phyloP scores from a whole-genome alignment of 2,888 invertebrate species.

The Tinea pellionella region DNA sequence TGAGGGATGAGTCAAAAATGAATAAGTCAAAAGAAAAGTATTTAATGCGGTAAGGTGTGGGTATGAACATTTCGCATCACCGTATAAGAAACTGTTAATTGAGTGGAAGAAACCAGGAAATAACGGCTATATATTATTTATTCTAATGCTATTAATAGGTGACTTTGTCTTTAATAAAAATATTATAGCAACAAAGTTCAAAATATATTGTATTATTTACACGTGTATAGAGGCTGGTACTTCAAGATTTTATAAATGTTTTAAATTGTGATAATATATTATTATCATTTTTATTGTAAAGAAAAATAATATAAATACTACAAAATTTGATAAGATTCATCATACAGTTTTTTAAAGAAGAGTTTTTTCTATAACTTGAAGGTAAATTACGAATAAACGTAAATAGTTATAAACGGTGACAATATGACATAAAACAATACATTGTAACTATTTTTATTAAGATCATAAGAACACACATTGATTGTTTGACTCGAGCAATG shows the following conservation, averaged over 20 bases:
- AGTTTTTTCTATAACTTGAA: too few species aligned
- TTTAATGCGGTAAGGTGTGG: neutral
- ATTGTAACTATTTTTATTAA: too few species aligned
- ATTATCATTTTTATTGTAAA: too few species aligned
- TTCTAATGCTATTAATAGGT: neutral
- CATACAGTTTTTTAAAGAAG: too few species aligned
- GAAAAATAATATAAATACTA: too few species aligned
- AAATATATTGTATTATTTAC: neutral
- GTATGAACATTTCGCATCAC: neutral
- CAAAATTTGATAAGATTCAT: too few species aligned
- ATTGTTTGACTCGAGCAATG: neutral
- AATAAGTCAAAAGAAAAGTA: neutral
- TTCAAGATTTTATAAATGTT: neutral
- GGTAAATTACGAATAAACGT: too few species aligned
- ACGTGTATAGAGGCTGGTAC: neutral
- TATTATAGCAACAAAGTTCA: neutral
- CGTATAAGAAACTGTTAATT: constrained; percentile 5
- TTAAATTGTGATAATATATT: too few species aligned
- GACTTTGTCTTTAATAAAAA: neutral
- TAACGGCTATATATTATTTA: neutral
- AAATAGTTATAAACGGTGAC: too few species aligned
- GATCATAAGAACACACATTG: neutral
- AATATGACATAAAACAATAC: too few species aligned
- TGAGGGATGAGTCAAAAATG: too few species aligned
- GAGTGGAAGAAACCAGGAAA: neutral